Evolutionary conservation across 2,113 vertebrate species (phyloP), one percentile per base, ranked within the genome.

Genomic region (Colistium nudipinnis): DNA sequence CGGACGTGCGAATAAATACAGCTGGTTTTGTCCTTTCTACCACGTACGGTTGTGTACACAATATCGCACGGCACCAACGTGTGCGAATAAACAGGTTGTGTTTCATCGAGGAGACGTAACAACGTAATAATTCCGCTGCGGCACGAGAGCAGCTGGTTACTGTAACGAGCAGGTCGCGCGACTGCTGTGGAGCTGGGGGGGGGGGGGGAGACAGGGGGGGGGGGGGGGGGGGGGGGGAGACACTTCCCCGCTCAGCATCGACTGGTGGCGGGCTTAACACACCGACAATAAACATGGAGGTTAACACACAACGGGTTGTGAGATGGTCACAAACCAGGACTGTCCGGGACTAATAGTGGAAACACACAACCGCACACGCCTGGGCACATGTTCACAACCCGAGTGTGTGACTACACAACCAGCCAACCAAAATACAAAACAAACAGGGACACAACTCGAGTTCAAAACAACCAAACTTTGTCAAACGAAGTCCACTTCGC

Each of bases 381-480:
- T 35, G 59, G 61, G 55, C 79, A 77, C 85, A 81, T 83, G 74
- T 61, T 57, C 43, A n/a, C 22, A 6, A 62, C 60, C 57, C 63
- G 3, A 60, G 53, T n/a, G 68, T 36, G 33, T 17, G 33, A 36
- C 44, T 76, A 7, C 3, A 12, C 60, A 3, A 22, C n/a, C 24
- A 76, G 61, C 43, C 47, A 17, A 66, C 61, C 27, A n/a, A n/a
- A n/a, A n/a, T n/a, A n/a, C n/a, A n/a, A n/a, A n/a, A n/a, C n/a
- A n/a, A n/a, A n/a, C n/a, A n/a, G n/a, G n/a, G n/a, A n/a, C n/a
- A n/a, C n/a, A n/a, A n/a, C n/a, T n/a, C n/a, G n/a, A n/a, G n/a
- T n/a, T n/a, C n/a, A 43, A 59, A 31, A 49, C 20, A 41, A 33
- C 16, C 9, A 65, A 89, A 88, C 71, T 87, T 84, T 53, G 43